Evolutionary conservation across 2,113 vertebrate species (phyloP).

Genomic region (Phylloscopus whistleri): DNA sequence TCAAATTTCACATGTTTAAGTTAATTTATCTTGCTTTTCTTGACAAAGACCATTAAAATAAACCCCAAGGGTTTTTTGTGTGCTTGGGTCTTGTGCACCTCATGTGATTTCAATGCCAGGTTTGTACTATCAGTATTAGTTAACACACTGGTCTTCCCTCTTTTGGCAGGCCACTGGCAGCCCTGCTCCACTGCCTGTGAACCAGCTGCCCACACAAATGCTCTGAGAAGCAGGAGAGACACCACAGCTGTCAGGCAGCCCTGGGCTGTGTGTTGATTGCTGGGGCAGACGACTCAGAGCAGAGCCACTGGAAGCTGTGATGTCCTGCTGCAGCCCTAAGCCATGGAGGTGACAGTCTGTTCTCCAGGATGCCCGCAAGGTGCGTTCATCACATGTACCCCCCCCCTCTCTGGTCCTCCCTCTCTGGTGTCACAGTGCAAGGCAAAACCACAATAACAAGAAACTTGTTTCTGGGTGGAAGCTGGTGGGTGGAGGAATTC

Average conservation of each 20-base stretch:
- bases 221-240: background rate
- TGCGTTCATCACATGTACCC: background rate
- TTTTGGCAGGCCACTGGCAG: background rate
- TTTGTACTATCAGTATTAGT: background rate
- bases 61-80: background rate
- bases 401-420: background rate
- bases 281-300: background rate
- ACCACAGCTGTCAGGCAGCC: background rate
- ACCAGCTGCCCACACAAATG: background rate
- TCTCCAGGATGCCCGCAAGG: background rate
- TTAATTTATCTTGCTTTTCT: background rate
- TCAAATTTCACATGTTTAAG: fast-evolving
- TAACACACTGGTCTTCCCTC: background rate
- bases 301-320: background rate
- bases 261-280: background rate
- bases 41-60: background rate
- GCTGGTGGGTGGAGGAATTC: background rate
- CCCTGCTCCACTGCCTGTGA: background rate
- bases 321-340: background rate
- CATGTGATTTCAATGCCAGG: background rate
- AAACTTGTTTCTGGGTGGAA: background rate
- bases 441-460: background rate
- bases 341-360: background rate
- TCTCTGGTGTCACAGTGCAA: background rate
- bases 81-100: background rate